Base-by-base conservation (phyloP, 2,113 vertebrate species). In the Choloepus hoffmanni region DNA sequence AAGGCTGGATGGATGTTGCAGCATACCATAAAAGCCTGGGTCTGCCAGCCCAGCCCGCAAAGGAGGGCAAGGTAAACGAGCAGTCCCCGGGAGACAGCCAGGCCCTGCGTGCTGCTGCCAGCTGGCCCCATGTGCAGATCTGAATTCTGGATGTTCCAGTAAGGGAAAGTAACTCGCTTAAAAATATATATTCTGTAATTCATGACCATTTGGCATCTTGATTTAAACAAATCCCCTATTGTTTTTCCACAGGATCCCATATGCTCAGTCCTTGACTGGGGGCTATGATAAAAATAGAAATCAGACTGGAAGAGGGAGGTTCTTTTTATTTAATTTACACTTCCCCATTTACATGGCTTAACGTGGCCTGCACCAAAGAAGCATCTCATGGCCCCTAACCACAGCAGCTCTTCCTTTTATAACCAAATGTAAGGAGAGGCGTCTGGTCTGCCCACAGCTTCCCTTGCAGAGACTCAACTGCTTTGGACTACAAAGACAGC, bases 191-290 rank as follows among this genome's bases (percentile, higher is more conserved):
- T 96, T 97, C 97, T 97, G 85, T 70, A 86, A 60, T 95, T 96
- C 92, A 89, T 92, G 95, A 95, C 87, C 90, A 53, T 90, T 96
- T 96, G 96, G 97, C 94, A 98, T 95, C 76, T 89, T 77, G 30
- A 50, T 93, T 95, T 94, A 97, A 97, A 98, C 94, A 98, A 90
- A 94, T 50, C 77, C 84, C 62, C 95, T 96, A 33, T 97, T 98
- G 95, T 98, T 98, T 91, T 90, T 85, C 1, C 5, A 72, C 76
- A 81, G 67, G 95, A 90, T 45, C 88, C 88, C 95, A 86, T 86
- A 74, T 86, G 91, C 0, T 74, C 74, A 50, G 36, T 96, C 70
- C 72, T 96, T 96, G 87, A 60, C 68, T 85, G 45, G 33, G 62
- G 28, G 60, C 67, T 95, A 48, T 96, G 96, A 94, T 97, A 94